Conservation (phyloP, 2,888 invertebrate species). For the Aporophyla lueneburgensis region DNA sequence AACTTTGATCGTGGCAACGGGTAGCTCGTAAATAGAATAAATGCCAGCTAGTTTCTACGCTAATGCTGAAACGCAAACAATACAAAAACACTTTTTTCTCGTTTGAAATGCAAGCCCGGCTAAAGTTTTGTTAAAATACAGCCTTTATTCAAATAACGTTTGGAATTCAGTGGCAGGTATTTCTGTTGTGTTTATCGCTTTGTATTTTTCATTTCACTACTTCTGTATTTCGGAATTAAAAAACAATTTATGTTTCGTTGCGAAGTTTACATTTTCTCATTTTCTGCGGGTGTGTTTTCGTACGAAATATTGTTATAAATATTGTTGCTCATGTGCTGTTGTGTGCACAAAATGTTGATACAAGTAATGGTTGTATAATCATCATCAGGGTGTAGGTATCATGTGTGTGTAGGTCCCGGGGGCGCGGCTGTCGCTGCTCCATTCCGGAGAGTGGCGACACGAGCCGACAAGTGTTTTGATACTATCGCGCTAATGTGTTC, state of each 20-base stretch:
- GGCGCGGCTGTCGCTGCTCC: constrained; percentile 71
- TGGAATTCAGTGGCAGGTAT: constrained; percentile 57
- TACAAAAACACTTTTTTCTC: constrained; percentile 55
- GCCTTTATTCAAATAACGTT: constrained; percentile 54
- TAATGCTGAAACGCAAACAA: constrained; percentile 66
- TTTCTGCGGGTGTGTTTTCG: constrained; percentile 18
- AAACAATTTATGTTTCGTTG: constrained; percentile 42
- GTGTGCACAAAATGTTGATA: constrained; percentile 59
- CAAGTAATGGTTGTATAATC: constrained; percentile 65
- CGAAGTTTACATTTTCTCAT: constrained; percentile 23
- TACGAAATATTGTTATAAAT: constrained; percentile 28
- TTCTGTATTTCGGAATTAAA: constrained; percentile 49
- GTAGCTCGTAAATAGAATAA: constrained; percentile 71
- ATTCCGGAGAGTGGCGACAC: constrained; percentile 79
- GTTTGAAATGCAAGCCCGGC: constrained; percentile 54
- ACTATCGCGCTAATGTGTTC: constrained; percentile 84
- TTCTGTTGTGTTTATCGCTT: constrained; percentile 58
- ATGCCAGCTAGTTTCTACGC: constrained; percentile 65
- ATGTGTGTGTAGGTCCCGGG: constrained; percentile 67
- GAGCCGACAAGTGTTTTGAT: constrained; percentile 82
- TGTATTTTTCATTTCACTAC: constrained; percentile 49
- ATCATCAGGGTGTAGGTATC: constrained; percentile 60
- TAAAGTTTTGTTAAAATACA: constrained; percentile 58
- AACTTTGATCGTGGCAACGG: constrained; percentile 72
- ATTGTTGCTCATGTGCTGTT: constrained; percentile 33